Base-by-base conservation (phyloP, 2,888 invertebrate genomes). In the Sminthurides aquaticus region DNA sequence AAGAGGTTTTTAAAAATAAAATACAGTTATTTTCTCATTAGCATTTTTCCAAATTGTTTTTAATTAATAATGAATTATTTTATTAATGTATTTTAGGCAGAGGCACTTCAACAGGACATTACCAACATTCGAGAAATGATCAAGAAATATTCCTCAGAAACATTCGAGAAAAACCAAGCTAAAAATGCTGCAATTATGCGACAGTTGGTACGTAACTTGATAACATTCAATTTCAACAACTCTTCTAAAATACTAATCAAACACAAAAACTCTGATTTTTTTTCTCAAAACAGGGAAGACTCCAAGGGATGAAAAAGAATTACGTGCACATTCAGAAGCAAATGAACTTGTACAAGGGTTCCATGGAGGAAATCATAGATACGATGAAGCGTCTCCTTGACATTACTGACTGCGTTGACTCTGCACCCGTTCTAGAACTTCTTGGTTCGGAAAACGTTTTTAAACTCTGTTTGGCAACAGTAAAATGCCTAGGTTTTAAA, bases 351-450 rank as follows among this genome's bases (percentile, higher is more conserved):
- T 62, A 65, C 43, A 70, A 67, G 48, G 57, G 52, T 24, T 49
- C 57, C 2, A 68, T 71, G 66, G 69, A 68, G 48, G 69, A 71
- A 49, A 71, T 73, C 62, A 67, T 72, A 1, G 60, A 57, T 24
- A 15, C 69, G 48, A 71, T 72, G 59, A 67, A 68, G 28, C 65
- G 68, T n/a, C 62, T 73, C 8, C 71, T 72, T 28, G 61, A 62
- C 29, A 65, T 73, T 5, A 72, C 72, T 11, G 71, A 73, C 52
- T 68, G 66, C 28, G 66, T 60, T 62, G 71, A 68, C 20, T 26
- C 65, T 5, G 71, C 66, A 3, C 72, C 71, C 2, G 72, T 73
- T 1, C 49, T 73, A 52, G 71, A 71, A 29, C 65, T 73, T 11
- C 49, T 73, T 2, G 73, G 69, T 61, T 49, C 65, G 62, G 57